Base-by-base conservation (phyloP, 2,113 vertebrate species). In the Dermatemys mawii region DNA sequence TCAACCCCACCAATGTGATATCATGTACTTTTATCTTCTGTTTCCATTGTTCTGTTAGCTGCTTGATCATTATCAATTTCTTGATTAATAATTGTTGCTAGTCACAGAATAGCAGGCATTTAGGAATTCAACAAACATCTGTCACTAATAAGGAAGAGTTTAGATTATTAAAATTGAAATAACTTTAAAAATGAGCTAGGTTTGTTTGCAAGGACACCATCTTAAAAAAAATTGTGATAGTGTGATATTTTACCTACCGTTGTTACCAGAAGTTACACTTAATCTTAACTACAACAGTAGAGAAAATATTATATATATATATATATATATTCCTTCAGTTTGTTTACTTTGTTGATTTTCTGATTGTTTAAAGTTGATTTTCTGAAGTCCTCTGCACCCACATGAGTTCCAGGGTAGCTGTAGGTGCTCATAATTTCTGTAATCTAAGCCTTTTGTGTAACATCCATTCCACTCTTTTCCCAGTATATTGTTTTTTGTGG, bases 161-260 rank as follows among this genome's bases (percentile, higher is more conserved):
- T 75, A 84, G 82, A 46, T 93, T 81, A 90, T 49, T 95, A 88
- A 82, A 93, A n/a, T 76, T 81, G 6, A 11, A 90, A 81, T n/a
- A n/a, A n/a, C n/a, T n/a, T n/a, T n/a, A n/a, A n/a, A n/a, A n/a
- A n/a, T n/a, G n/a, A n/a, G n/a, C n/a, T n/a, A n/a, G n/a, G n/a
- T n/a, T n/a, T n/a, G n/a, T n/a, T n/a, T n/a, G n/a, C n/a, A n/a
- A n/a, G n/a, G n/a, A n/a, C 14, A 78, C 51, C 55, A 92, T 6
- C 85, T 80, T n/a, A 44, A 75, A 75, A 73, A n/a, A n/a, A n/a
- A n/a, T n/a, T n/a, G n/a, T n/a, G n/a, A n/a, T n/a, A n/a, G n/a
- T n/a, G n/a, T n/a, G n/a, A n/a, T n/a, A n/a, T n/a, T n/a, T n/a
- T n/a, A 76, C 8, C 44, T 49, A 10, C 12, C 67, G 21, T 49